Base-by-base conservation (phyloP, 2,113 vertebrate species). In the Daphoenositta chrysoptera region DNA sequence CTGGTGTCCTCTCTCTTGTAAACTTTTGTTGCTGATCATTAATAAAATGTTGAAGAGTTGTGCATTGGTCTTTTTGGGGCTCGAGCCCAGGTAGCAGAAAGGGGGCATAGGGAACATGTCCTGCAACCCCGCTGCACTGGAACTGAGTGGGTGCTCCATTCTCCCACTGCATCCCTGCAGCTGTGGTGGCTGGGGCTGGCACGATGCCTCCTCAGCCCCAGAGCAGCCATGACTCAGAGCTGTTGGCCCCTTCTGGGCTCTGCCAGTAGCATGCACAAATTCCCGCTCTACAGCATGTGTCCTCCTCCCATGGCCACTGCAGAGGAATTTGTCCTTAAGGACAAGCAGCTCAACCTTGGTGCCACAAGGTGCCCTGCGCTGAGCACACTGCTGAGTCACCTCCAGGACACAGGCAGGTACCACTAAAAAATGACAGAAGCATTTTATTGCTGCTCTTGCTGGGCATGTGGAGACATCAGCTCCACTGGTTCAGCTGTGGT, bases 41-140 rank as follows among this genome's bases (percentile, higher is more conserved):
- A 97, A 97, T 97, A 96, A 97, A 97, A 84, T 13, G 13, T 88
- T 81, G 77, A 93, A 53, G 40, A 93, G 39, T 53, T n/a, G 13
- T 35, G 53, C 56, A 10, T 28, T 40, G 40, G 51, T 93, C 15
- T 85, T 35, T 47, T 16, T n/a, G 56, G 33, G 33, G 31, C 21
- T 78, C 0, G 0, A 78, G 20, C 16, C 11, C 2, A 9, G 48
- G 53, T 5, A 12, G 20, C 28, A 27, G 63, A 7, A 40, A 14
- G 23, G 23, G 31, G 42, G 33, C 37, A 22, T 0, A 16, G 37
- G 44, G 48, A 44, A 4, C 2, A 1, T 1, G 10, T 50, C 37
- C 42, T 73, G 31, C n/a, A 40, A 5, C 30, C 57, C 40, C 33
- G 1, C 9, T 1, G 1, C 9, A 13, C 20, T 30, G 27, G 10